A percentile compares a stretch with the other conserved stretches of the same genome.
Evolutionary conservation across 2,113 vertebrate species (phyloP).

Genomic region (Silurus glanis): DNA sequence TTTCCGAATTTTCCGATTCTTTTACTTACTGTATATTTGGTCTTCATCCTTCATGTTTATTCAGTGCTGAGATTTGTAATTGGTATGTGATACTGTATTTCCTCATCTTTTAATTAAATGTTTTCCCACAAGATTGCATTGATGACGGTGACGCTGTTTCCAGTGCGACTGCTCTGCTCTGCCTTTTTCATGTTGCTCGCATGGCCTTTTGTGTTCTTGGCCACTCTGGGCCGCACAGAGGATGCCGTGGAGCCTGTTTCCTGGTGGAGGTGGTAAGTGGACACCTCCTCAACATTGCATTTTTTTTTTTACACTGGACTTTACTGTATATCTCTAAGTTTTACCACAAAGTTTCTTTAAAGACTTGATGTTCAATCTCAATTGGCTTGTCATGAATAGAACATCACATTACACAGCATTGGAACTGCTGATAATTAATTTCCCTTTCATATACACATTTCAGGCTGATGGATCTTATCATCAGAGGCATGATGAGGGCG

Average conservation of each 20-base stretch:
- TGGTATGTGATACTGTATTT: background rate
- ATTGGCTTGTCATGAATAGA: background rate
- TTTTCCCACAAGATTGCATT: constrained; percentile 75
- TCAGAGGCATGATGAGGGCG: constrained; percentile 86
- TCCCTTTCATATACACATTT: background rate
- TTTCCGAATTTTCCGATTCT: background rate
- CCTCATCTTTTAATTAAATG: background rate
- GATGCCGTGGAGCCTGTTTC: constrained; percentile 76
- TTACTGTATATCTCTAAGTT: background rate
- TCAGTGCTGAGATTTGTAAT: background rate
- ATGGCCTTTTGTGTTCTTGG: constrained; percentile 88
- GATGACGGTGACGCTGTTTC: constrained; percentile 92
- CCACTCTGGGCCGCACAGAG: constrained; percentile 78
- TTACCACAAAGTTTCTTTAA: background rate
- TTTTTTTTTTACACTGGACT: background rate
- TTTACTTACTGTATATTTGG: background rate
- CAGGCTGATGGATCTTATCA: constrained; percentile 82
- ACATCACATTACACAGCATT: background rate
- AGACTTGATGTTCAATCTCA: background rate
- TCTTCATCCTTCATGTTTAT: background rate
- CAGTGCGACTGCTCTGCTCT: constrained; percentile 84
- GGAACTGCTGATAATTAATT: background rate
- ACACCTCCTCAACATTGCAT: background rate
- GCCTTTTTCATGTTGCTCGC: constrained; percentile 91
- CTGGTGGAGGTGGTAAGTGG: constrained; percentile 80